These are phyloP conservation scores for Dissostichus mawsoni DNA, from an alignment of 2,113 vertebrate species.

Conservation along the genomic window DNA sequence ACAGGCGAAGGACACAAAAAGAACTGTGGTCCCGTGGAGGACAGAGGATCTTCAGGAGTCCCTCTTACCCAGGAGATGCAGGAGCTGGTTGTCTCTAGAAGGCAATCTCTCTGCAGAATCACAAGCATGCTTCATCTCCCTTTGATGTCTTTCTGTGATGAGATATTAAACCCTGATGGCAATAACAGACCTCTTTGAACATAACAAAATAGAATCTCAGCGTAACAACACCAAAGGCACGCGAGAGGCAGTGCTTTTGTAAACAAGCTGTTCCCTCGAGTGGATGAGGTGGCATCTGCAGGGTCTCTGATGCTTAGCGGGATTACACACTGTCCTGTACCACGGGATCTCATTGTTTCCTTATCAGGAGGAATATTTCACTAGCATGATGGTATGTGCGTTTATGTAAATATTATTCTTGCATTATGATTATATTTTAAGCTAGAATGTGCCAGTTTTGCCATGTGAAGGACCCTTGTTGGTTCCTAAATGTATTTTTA, in stretches of 20 bases:
- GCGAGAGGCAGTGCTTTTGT: slow-evolving; percentile 51
- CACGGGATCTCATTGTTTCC: not conserved
- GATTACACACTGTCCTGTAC: slow-evolving; percentile 11
- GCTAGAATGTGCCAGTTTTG: too few species aligned
- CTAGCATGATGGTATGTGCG: too few species aligned
- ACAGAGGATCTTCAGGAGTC: slow-evolving; percentile 27
- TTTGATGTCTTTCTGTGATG: slow-evolving; percentile 77
- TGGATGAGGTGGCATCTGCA: slow-evolving; percentile 34
- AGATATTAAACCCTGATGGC: slow-evolving; percentile 73
- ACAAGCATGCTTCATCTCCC: slow-evolving; percentile 49
- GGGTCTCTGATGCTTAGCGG: slow-evolving; percentile 24
- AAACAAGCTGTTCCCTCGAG: slow-evolving; percentile 69
- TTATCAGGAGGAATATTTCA: not conserved
- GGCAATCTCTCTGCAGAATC: slow-evolving; percentile 53
- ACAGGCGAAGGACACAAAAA: not conserved
- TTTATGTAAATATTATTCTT: too few species aligned
- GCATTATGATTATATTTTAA: too few species aligned
- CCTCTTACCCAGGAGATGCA: slow-evolving; percentile 28
- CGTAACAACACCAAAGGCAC: slow-evolving; percentile 63
- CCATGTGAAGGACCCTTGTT: too few species aligned
- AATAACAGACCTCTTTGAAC: slow-evolving; percentile 75
- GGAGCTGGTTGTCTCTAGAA: slow-evolving; percentile 40
- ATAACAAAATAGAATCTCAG: slow-evolving; percentile 66
- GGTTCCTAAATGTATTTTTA: too few species aligned
- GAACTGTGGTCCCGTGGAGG: not conserved